Conservation (phyloP, 2,797 vertebrate genomes). For the Bovichtus variegatus region DNA sequence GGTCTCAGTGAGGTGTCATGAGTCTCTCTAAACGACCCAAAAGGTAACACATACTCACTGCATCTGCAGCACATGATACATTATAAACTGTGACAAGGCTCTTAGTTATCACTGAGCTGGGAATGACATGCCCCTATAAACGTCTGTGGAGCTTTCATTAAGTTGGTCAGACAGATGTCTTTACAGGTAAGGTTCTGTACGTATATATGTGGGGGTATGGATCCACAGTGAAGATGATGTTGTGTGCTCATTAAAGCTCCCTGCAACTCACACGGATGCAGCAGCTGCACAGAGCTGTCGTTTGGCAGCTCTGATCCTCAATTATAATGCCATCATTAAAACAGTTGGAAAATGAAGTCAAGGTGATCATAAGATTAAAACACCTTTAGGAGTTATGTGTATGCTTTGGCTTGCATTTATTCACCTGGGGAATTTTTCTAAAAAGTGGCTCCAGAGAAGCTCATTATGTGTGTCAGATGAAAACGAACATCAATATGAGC, state of each 20-base stretch:
- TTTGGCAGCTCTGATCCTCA: conserved; percentile 7
- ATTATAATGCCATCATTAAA: conserved; percentile 5
- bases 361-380: not conserved
- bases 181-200: not conserved
- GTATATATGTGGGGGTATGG: not conserved
- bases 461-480: too few relatives aligned
- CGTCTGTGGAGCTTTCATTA: not conserved
- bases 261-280: not conserved
- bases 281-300: not conserved
- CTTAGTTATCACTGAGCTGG: not conserved
- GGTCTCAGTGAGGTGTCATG: conserved; percentile 55
- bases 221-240: not conserved
- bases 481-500: not conserved
- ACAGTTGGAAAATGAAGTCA: conserved; percentile 2
- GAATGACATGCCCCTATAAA: not conserved
- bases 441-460: too few relatives aligned
- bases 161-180: not conserved
- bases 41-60: conserved; percentile 38
- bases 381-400: too few relatives aligned
- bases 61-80: conserved; percentile 21
- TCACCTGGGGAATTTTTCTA: too few relatives aligned
- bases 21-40: conserved; percentile 33
- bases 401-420: too few relatives aligned
- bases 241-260: conserved; percentile 16
- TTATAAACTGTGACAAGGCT: conserved; percentile 35